Evolutionary conservation across 2,888 invertebrate genomes (phyloP).

Genomic region (Drosophila anomalata): DNA sequence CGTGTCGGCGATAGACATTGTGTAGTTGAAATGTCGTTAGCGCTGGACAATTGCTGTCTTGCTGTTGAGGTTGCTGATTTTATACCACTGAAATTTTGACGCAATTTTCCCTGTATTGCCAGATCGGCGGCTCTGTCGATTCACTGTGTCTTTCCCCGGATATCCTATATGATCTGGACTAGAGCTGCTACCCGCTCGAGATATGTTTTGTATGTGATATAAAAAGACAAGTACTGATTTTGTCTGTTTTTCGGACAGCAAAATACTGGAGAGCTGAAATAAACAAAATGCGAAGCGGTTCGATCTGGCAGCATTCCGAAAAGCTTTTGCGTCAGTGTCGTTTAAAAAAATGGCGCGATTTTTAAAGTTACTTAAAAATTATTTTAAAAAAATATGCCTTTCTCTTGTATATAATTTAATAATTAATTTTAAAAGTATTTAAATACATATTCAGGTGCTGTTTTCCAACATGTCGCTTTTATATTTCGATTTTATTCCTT

Average conservation of each 20-base stretch:
- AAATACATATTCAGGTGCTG: too few species aligned
- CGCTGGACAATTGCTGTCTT: constrained; percentile 17
- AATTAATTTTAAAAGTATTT: too few species aligned
- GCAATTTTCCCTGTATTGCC: constrained; percentile 19
- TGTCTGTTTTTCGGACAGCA: neutral
- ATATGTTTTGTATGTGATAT: neutral
- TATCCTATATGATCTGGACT: constrained; percentile 9
- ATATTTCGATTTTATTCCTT: too few species aligned
- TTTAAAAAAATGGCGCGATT: neutral
- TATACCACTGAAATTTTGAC: constrained; percentile 27
- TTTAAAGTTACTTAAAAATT: neutral
- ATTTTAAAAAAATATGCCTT: neutral
- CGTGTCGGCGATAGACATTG: constrained; percentile 77
- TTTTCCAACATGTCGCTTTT: too few species aligned
- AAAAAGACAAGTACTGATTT: neutral
- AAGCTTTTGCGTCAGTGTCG: neutral
- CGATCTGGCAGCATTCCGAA: neutral
- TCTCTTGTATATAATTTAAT: too few species aligned
- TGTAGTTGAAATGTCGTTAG: constrained; percentile 24
- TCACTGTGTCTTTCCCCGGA: neutral
- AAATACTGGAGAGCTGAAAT: neutral
- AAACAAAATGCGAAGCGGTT: neutral
- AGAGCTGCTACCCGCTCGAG: neutral
- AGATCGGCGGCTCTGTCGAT: constrained; percentile 12
- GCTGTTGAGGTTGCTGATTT: constrained; percentile 1